These are phyloP conservation scores for Tonatia bakeri DNA, from an alignment of 2,113 vertebrate species.

Conservation along the genomic window DNA sequence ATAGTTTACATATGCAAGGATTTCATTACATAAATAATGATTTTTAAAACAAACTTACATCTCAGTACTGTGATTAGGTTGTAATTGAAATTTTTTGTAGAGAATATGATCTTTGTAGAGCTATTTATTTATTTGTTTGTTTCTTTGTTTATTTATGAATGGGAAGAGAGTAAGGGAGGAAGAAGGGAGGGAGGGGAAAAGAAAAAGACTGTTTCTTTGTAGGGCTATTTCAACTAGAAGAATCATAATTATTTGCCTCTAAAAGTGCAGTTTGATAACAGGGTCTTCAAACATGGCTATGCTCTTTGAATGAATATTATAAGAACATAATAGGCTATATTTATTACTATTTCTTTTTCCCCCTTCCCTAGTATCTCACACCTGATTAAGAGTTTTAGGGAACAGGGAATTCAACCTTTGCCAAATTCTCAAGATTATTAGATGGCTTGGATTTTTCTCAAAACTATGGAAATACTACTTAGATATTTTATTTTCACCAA, in stretches of 20 bases:
- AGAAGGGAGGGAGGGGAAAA: background rate
- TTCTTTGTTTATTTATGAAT: background rate
- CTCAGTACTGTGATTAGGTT: background rate
- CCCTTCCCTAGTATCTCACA: background rate
- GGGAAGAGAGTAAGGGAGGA: background rate
- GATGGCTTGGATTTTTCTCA: background rate
- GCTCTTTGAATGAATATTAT: background rate
- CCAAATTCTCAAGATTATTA: background rate
- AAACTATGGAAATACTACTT: background rate
- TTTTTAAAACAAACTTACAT: background rate
- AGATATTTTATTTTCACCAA: background rate
- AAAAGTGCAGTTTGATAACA: background rate
- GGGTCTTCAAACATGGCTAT: background rate
- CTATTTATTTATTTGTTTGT: background rate
- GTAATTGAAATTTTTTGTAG: background rate
- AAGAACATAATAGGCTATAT: background rate
- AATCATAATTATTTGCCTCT: background rate
- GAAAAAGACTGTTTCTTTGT: background rate
- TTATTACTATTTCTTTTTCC: background rate
- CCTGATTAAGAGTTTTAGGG: background rate
- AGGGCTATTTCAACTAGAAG: background rate
- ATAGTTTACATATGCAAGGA: background rate
- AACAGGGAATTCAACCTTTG: background rate
- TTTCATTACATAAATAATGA: background rate
- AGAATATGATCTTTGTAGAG: background rate